Conservation (phyloP, 2,888 invertebrate genomes). For the Diaphora mendica region DNA sequence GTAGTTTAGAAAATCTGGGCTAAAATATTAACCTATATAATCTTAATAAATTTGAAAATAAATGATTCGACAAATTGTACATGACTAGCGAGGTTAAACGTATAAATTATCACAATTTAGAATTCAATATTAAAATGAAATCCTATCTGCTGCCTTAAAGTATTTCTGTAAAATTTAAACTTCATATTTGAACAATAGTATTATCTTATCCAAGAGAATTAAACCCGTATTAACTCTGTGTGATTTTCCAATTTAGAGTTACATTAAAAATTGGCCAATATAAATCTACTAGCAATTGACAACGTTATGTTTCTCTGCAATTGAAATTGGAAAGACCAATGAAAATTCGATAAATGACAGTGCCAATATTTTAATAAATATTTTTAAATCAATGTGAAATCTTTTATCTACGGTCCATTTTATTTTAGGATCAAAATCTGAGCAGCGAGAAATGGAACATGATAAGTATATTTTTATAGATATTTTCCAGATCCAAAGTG, state of each 20-base stretch:
- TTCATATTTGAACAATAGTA: background rate
- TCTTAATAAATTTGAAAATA: too few species aligned
- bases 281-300: background rate
- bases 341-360: background rate
- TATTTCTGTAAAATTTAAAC: background rate
- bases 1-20: too few species aligned
- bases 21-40: too few species aligned
- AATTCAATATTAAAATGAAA: background rate
- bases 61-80: too few species aligned
- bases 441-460: conserved; percentile 68
- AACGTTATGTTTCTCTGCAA: background rate
- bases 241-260: background rate
- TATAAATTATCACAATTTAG: too few species aligned
- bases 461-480: conserved; percentile 58
- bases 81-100: too few species aligned
- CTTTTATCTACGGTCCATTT: conserved; percentile 71
- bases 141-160: background rate
- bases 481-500: conserved; percentile 57
- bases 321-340: background rate
- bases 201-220: too few species aligned
- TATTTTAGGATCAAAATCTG: conserved; percentile 63
- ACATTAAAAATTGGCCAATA: background rate
- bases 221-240: background rate
- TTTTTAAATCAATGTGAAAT: conserved; percentile 55
- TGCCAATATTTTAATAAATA: conserved; percentile 41